These are phyloP conservation scores for Semnornis frantzii DNA, from an alignment of 2,113 vertebrate genomes.

Conservation along the genomic window DNA sequence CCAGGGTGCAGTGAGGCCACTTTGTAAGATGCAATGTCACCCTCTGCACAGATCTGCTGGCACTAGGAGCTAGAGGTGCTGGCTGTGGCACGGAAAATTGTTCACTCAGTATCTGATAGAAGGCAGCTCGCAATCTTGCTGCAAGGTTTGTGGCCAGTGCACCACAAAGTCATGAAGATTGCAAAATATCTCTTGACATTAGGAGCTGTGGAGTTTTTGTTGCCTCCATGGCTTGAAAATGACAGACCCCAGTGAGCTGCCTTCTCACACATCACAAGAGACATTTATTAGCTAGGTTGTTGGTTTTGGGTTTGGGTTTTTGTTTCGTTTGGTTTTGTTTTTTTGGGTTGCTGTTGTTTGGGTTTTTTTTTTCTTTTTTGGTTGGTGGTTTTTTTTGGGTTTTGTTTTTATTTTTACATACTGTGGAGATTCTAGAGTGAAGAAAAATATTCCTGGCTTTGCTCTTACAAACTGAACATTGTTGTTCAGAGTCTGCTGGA, in stretches of 20 bases:
- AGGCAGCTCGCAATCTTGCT: background rate
- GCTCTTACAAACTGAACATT: background rate
- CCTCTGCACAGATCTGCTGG: background rate
- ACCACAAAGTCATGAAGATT: background rate
- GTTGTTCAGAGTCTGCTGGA: background rate
- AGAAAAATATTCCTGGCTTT: background rate
- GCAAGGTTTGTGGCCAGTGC: background rate
- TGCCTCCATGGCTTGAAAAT: background rate
- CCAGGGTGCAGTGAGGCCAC: background rate
- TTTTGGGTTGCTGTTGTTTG: too few relatives aligned
- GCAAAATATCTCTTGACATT: background rate
- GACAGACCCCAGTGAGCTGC: background rate
- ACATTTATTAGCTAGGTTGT: background rate
- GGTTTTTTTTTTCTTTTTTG: too few relatives aligned
- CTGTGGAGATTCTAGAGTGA: background rate
- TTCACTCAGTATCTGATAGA: background rate
- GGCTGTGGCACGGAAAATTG: background rate
- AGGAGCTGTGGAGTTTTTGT: background rate
- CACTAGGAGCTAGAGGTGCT: background rate
- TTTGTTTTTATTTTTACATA: background rate
- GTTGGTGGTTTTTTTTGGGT: too few relatives aligned
- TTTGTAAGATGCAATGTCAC: background rate
- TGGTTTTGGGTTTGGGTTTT: too few relatives aligned
- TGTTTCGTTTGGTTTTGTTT: too few relatives aligned
- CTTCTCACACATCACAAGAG: background rate